These are phyloP conservation scores for Saturnia japonica DNA, from an alignment of 2,888 invertebrate genomes.

Conservation along the genomic window DNA sequence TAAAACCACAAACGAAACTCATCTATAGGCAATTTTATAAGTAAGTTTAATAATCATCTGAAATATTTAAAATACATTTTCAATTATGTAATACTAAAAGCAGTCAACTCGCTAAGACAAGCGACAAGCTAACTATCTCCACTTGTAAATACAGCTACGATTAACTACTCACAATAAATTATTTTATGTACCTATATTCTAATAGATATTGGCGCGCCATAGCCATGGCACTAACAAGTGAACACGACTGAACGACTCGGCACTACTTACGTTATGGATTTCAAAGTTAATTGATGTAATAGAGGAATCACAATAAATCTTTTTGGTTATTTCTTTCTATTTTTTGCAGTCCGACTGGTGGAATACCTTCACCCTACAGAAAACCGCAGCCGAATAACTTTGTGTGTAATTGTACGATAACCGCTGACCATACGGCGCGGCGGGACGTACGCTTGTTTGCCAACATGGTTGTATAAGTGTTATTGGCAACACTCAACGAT, in stretches of 20 bases:
- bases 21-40: neutral
- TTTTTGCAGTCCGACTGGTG: too few relatives aligned
- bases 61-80: neutral
- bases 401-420: too few relatives aligned
- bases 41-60: neutral
- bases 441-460: too few relatives aligned
- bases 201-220: slow-evolving; percentile 30
- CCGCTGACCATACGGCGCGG: too few relatives aligned
- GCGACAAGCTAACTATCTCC: neutral
- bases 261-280: neutral
- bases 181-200: neutral
- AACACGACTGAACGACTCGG: neutral
- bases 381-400: too few relatives aligned
- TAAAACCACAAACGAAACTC: neutral
- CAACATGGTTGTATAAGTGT: too few relatives aligned
- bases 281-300: neutral
- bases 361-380: too few relatives aligned
- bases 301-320: neutral
- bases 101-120: neutral
- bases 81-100: slow-evolving; percentile 11
- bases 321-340: too few relatives aligned
- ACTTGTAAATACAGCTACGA: neutral
- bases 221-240: slow-evolving; percentile 30
- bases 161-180: neutral
- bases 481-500: too few relatives aligned